A percentile compares a stretch with the other conserved stretches of the same genome.
Evolutionary conservation across 2,888 invertebrate species (phyloP).

Genomic region (Dicycla oo): DNA sequence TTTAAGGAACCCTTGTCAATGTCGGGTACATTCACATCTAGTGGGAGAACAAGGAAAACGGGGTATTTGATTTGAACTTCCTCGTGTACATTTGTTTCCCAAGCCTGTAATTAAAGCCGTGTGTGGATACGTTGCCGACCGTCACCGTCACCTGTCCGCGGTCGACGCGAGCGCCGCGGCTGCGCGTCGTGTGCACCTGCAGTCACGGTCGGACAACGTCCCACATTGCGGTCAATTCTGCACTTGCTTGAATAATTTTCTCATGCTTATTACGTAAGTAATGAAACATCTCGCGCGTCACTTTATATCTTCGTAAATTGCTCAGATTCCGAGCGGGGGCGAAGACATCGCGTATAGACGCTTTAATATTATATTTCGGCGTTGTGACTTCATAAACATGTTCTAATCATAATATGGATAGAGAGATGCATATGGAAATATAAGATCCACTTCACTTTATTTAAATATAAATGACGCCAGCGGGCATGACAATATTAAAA

Average conservation of each 20-base stretch:
- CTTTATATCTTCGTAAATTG: conserved; percentile 30
- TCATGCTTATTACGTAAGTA: conserved; percentile 65
- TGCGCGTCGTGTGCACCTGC: conserved; percentile 48
- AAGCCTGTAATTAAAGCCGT: conserved; percentile 40
- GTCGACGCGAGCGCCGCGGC: conserved; percentile 15
- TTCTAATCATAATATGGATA: conserved; percentile 3
- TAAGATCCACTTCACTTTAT: conserved; percentile 34
- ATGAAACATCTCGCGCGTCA: conserved; percentile 37
- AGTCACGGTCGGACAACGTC: conserved; percentile 83
- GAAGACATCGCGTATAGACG: background rate
- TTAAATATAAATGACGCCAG: conserved; percentile 43
- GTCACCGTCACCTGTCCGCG: conserved; percentile 33
- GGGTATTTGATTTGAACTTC: conserved; percentile 32
- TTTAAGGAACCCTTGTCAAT: conserved; percentile 78
- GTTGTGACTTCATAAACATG: conserved; percentile 26
- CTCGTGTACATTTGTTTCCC: conserved; percentile 34
- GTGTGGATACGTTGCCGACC: conserved; percentile 44
- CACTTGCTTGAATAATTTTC: conserved; percentile 70
- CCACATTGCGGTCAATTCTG: conserved; percentile 76
- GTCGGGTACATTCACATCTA: conserved; percentile 70
- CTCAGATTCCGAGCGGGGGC: conserved; percentile 12
- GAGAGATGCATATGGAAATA: conserved; percentile 8
- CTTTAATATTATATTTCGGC: conserved; percentile 37
- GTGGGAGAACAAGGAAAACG: conserved; percentile 41
- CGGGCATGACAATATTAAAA: conserved; percentile 39